A percentile compares a stretch with the other conserved stretches of the same genome.
phyloP scores from a whole-genome alignment of 2,113 vertebrate genomes.

The Hoplias malabaricus region DNA sequence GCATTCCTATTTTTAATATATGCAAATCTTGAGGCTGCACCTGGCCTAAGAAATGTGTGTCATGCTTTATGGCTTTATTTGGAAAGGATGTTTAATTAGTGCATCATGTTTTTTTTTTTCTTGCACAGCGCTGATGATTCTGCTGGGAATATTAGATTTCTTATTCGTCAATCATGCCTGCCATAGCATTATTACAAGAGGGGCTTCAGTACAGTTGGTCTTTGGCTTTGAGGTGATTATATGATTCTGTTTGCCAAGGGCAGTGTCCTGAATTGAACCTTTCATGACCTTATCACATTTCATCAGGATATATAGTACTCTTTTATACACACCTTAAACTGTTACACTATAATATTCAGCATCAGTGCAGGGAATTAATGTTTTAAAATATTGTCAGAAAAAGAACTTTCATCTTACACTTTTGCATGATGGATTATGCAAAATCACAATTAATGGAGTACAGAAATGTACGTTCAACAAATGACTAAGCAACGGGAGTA shows the following conservation, averaged over 20 bases:
- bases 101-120: not conserved
- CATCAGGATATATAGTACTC: not conserved
- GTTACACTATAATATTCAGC: too few species aligned
- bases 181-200: constrained; percentile 92
- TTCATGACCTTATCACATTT: not conserved
- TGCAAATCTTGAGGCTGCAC: constrained; percentile 50
- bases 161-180: constrained; percentile 92
- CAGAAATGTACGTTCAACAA: too few species aligned
- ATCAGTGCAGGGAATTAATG: not conserved
- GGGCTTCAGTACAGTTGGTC: constrained; percentile 94
- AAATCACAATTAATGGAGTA: too few species aligned
- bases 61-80: not conserved
- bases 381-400: not conserved
- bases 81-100: not conserved
- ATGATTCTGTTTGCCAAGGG: not conserved
- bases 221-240: constrained; percentile 90
- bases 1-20: constrained; percentile 1
- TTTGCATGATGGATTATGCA: too few species aligned
- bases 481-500: too few species aligned
- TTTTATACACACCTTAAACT: not conserved
- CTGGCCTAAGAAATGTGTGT: constrained; percentile 3
- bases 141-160: constrained; percentile 86
- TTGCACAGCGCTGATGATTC: constrained; percentile 81
- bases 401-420: too few species aligned
- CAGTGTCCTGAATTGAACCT: not conserved